Evolutionary conservation across 2,113 vertebrate genomes (phyloP).

Genomic region (Cinclus mexicanus): DNA sequence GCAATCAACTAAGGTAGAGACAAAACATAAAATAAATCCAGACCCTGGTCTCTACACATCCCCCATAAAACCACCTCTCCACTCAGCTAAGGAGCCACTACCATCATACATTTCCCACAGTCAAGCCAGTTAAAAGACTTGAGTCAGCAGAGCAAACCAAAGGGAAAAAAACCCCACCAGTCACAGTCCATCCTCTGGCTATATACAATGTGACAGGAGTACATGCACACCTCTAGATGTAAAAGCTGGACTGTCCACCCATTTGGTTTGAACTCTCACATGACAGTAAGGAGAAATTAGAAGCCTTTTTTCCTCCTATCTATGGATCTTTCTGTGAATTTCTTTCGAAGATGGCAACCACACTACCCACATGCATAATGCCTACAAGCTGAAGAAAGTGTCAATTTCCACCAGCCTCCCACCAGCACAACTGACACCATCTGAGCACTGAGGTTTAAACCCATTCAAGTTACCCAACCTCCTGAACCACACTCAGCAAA

Average conservation of each 20-base stretch:
- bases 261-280: background rate
- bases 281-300: background rate
- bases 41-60: background rate
- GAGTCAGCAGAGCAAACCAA: background rate
- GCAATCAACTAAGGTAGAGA: background rate
- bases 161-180: background rate
- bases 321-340: background rate
- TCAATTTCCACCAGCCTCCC: conserved; percentile 20
- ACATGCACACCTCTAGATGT: background rate
- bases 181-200: background rate
- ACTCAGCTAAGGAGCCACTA: background rate
- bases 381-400: background rate
- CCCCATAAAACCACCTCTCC: background rate
- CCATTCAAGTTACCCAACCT: background rate
- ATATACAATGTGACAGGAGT: accelerated
- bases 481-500: background rate
- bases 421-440: background rate
- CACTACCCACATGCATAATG: background rate
- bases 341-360: conserved; percentile 10
- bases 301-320: background rate
- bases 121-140: background rate
- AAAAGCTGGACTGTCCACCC: background rate
- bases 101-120: background rate
- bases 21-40: background rate
- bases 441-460: background rate